Evolutionary conservation across 23 tunicate species (phyloP), one percentile per base, ranked within the genome.

Genomic region (Aplidium turbinatum): DNA sequence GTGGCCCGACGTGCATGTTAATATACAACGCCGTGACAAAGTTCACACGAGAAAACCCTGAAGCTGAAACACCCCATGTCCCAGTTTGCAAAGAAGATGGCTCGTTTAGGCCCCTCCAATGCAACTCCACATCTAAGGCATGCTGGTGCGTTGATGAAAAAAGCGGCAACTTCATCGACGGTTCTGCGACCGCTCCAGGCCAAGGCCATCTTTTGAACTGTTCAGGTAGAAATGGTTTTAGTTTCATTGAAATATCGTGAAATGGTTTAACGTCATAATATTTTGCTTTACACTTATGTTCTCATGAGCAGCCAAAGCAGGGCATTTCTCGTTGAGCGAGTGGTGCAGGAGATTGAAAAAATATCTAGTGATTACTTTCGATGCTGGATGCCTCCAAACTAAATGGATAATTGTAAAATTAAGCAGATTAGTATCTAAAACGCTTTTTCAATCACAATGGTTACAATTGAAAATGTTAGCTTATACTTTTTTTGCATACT

Each of bases 81-180:
- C 83, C 83, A 22, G 1, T 20, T 1, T 78, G 83, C 58, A 4
- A n/a, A 0, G 18, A 7, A 1, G 75, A 65, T 20, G 82, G 82
- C 20, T 2, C 57, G 27, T 77, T 25, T 55, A 0, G 24, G 5
- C 58, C 72, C n/a, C 46, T 5, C 7, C 82, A 77, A 46, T 77
- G 82, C 28, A 31, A 77, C 48, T 30, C 40, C 9, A 23, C 65
- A 20, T 25, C 63, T 30, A 72, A 60, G 18, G 16, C 7, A 3
- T 78, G 83, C 34, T 66, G 83, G 83, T 78, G 83, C 66, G 83
- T 66, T 39, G 38, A 31, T 61, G 34, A 52, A 1, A 21, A 48
- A 28, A 65, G 65, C 36, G 83, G 83, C 1, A 30, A 18, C n/a
- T 25, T 28, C 1, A 62, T 77, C 20, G 45, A 40, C 2, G 58